phyloP scores from a whole-genome alignment of 2,797 vertebrate species.

The Anguilla marmorata region DNA sequence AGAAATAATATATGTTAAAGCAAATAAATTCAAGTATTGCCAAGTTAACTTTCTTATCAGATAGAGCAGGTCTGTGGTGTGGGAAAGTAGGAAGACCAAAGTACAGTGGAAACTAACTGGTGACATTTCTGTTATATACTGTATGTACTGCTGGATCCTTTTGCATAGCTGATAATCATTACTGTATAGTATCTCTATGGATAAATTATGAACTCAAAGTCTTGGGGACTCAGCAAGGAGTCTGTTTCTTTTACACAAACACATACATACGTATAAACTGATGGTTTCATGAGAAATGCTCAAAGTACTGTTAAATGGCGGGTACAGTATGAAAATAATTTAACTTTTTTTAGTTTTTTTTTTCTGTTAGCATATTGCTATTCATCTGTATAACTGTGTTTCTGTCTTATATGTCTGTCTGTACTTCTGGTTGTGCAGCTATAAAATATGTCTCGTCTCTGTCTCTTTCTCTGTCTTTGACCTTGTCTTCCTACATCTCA shows the following conservation, averaged over 20 bases:
- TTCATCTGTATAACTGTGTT: neutral
- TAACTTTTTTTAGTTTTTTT: too few relatives aligned
- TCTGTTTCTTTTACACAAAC: too few relatives aligned
- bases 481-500: neutral
- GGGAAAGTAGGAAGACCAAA: neutral
- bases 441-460: neutral
- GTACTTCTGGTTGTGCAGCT: neutral
- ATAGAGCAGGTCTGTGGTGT: neutral
- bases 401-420: neutral
- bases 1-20: neutral
- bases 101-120: neutral
- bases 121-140: neutral
- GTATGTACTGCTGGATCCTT: neutral
- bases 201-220: too few relatives aligned
- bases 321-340: neutral
- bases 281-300: neutral
- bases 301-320: neutral
- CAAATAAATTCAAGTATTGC: neutral
- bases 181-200: neutral
- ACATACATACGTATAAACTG: neutral
- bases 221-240: neutral
- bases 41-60: neutral
- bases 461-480: neutral
- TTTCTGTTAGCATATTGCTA: neutral
- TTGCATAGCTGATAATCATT: neutral